Conservation (phyloP, 2,113 vertebrate genomes). For the Xenopus tropicalis region DNA sequence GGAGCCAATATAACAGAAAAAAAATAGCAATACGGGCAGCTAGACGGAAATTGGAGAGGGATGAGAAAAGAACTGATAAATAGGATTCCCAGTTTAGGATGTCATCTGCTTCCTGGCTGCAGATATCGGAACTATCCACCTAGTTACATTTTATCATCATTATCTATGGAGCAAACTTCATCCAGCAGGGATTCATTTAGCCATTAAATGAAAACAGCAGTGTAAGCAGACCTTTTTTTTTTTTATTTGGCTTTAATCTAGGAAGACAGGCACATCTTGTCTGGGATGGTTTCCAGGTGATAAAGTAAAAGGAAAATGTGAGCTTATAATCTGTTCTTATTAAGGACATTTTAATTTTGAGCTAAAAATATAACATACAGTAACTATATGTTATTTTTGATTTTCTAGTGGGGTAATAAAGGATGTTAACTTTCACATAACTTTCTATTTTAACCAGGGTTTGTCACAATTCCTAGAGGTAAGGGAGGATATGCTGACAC, state of each 20-base stretch:
- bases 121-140: slow-evolving; percentile 65
- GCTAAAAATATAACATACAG: too few relatives aligned
- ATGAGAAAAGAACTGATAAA: slow-evolving; percentile 74
- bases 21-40: slow-evolving; percentile 68
- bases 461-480: too few relatives aligned
- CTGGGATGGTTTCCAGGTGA: slow-evolving; percentile 16
- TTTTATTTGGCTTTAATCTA: slow-evolving; percentile 3
- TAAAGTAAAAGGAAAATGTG: slow-evolving; percentile 8
- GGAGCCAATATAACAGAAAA: slow-evolving; percentile 63
- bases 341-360: too few relatives aligned
- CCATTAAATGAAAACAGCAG: slow-evolving; percentile 8
- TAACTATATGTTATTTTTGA: too few relatives aligned
- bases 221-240: slow-evolving; percentile 11
- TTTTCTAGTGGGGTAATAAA: too few relatives aligned
- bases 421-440: too few relatives aligned
- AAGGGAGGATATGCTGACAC: too few relatives aligned
- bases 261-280: neutral
- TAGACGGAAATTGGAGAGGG: slow-evolving; percentile 70
- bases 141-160: slow-evolving; percentile 61
- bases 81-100: slow-evolving; percentile 71
- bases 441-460: too few relatives aligned
- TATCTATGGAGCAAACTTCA: slow-evolving; percentile 41
- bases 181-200: slow-evolving; percentile 30
- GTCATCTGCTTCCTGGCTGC: slow-evolving; percentile 76
- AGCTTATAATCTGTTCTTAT: neutral